Base-by-base conservation (phyloP, 2,888 invertebrate species). In the Eulithis testata region DNA sequence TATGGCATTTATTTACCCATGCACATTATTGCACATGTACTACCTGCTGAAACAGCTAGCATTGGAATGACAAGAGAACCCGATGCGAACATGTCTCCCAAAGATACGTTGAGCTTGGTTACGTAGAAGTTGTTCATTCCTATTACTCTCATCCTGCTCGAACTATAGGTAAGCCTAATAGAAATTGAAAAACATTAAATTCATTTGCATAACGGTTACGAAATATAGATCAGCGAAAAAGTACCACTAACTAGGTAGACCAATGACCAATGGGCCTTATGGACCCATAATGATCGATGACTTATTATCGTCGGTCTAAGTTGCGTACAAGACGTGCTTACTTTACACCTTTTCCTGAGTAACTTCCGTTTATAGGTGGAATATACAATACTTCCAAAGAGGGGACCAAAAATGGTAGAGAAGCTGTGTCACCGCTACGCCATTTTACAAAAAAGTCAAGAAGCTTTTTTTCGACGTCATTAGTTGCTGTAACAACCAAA, bases 41-140 rank as follows among this genome's bases (percentile, higher is more conserved):
- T 68, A 85, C 86, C 81, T 74, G 84, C 65, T 49, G 62, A 68
- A 36, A 84, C 55, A 21, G 59, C 74, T 37, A 85, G 66, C 27
- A 57, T 50, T 5, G 84, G 81, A 51, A 83, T 73, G 2, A 53
- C 60, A 1, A 85, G 44, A 27, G 67, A 60, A 1, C 75, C 73
- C 1, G 77, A 73, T 9, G 78, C 78, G 14, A 61, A 49, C 57
- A 69, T 51, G 47, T 71, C 60, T 12, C 80, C 63, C 37, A 72
- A 59, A 40, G 74, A 73, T 2, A 79, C 77, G 6, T 72, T 61
- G 21, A 85, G 66, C 47, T 74, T 64, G 12, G 76, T 71, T 8
- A 85, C 77, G 11, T 69, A 69, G 49, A 86, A 84, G 11, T 74
- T 74, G 56, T 78, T 72, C 1, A 82, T 72, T 40, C 85, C 85